Evolutionary conservation across 2,797 vertebrate species (phyloP), one percentile per base, ranked within the genome.

Genomic region (Glossophaga mutica): DNA sequence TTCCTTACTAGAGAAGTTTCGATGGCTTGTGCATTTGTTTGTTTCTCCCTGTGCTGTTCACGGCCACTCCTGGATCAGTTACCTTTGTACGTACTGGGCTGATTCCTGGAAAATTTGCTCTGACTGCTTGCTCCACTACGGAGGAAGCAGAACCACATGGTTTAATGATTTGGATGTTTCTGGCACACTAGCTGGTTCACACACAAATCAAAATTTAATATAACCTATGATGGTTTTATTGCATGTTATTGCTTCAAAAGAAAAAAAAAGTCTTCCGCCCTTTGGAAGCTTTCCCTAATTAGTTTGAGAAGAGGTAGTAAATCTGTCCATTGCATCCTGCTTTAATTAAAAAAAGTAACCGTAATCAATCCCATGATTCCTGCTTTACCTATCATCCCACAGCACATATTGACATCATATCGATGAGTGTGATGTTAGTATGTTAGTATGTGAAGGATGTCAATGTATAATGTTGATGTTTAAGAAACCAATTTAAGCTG

Each of bases 151-250:
- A 52, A 21, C 6, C 39, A 74, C 1, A 19, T 21, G 15, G 52
- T 48, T 67, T 59, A 18, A 2, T 46, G 83, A 87, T 67, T 39
- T 74, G 15, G 32, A 50, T 57, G 48, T 93, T 85, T 96, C 76
- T 65, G 34, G 16, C 32, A 9, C 74, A 76, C 4, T 19, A 34
- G 10, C 39, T 87, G 55, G 59, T 84, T 83, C 71, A 65, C 29
- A n/a, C 44, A 70, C 65, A 92, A 85, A 90, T 86, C 48, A 57
- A 89, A 95, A 32, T 39, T 39, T 48, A 85, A 76, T 84, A 39
- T 42, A 59, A 81, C 3, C 9, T 88, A 14, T 95, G 92, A 65
- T 94, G 14, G 14, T 85, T 71, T 84, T 76, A 81, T 68, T 91
- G n/a, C 29, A 73, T 39, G 5, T 26, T 62, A 34, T 46, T 91